Evolutionary conservation across 2,113 vertebrate genomes (phyloP), one percentile per base, ranked within the genome.

Genomic region (Willisornis vidua): DNA sequence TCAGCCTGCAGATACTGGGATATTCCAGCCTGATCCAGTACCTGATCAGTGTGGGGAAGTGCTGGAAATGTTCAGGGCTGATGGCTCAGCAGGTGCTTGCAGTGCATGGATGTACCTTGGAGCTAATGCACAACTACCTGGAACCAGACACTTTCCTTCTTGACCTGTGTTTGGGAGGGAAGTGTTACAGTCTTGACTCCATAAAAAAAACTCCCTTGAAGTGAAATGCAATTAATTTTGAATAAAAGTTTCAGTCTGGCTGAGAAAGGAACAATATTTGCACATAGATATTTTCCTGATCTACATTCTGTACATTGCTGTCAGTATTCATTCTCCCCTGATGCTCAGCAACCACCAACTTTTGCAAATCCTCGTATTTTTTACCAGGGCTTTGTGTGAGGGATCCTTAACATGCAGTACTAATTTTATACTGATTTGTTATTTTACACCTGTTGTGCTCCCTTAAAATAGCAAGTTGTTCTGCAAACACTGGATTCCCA

Each of bases 11-110:
- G 57, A 9, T 31, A 8, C 0, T 0, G 66, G 37, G 43, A 28
- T 65, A 63, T 39, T 93, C 33, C 31, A 46, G 55, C 68, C 55
- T 3, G 0, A 51, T 19, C 8, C 1, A 0, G 6, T 33, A 33
- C 59, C 63, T 33, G n/a, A 1, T 0, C 6, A 3, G 15, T 0
- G 5, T 10, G 26, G 37, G 54, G 29, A 87, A 19, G 1, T 18
- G 4, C 2, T 41, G 61, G 35, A 59, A 63, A 1, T 13, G 35
- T 35, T 46, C 31, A 9, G 49, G 39, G 39, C 87, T 85, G 39
- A 19, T 3, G 3, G 75, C 72, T 79, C 68, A 8, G 72, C 57
- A 48, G 76, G 10, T 23, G 29, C 58, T 62, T 43, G 45, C 12
- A 24, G 35, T 14, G 54, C 3, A 1, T 1, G 5, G 67, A 26